phyloP scores from a whole-genome alignment of 2,113 vertebrate genomes.

The Xenopus laevis region DNA sequence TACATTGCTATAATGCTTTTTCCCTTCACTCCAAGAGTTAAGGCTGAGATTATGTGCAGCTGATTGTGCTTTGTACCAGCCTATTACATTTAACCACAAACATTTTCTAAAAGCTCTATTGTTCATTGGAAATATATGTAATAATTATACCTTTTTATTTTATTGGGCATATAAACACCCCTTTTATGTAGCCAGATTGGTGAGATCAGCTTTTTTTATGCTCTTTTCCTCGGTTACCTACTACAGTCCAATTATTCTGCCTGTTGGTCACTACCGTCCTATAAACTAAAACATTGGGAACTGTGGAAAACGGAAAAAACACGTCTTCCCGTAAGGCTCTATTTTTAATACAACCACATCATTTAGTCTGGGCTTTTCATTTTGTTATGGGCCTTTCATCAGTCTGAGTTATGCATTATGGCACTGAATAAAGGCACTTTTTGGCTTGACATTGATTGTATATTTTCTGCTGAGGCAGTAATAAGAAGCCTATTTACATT shows the following conservation, averaged over 20 bases:
- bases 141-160: slow-evolving; percentile 52
- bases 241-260: slow-evolving; percentile 31
- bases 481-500: too few relatives aligned
- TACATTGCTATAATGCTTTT: too few relatives aligned
- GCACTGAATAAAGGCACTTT: too few relatives aligned
- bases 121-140: slow-evolving; percentile 48
- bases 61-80: not conserved
- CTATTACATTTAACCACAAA: not conserved
- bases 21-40: not conserved
- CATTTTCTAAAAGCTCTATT: slow-evolving; percentile 40
- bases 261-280: slow-evolving; percentile 6
- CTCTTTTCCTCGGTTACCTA: slow-evolving; percentile 46
- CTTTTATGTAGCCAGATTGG: slow-evolving; percentile 38
- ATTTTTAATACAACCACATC: slow-evolving; percentile 33
- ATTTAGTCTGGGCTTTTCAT: slow-evolving; percentile 33
- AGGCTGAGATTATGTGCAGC: not conserved
- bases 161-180: slow-evolving; percentile 48
- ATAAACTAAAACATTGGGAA: slow-evolving; percentile 24
- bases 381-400: too few relatives aligned
- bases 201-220: slow-evolving; percentile 43
- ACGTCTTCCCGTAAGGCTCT: slow-evolving; percentile 14
- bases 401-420: too few relatives aligned
- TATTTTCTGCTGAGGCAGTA: too few relatives aligned
- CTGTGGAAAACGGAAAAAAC: slow-evolving; percentile 29
- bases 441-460: too few relatives aligned